phyloP scores from a whole-genome alignment of 2,113 vertebrate species.

The Struthio camelus region DNA sequence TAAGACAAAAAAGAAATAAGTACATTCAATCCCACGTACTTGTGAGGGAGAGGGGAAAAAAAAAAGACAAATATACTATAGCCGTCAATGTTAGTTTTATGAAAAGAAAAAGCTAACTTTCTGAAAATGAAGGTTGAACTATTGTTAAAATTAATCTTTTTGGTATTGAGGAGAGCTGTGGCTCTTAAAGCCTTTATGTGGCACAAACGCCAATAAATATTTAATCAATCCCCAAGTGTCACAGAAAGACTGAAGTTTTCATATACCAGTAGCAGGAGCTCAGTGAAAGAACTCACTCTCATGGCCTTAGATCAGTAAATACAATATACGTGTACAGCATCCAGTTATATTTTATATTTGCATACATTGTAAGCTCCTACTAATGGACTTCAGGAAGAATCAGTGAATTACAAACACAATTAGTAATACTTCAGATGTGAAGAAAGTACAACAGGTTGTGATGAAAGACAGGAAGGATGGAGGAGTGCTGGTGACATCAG shows the following conservation, averaged over 20 bases:
- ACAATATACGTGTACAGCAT: neutral
- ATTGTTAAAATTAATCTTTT: slow-evolving; percentile 13
- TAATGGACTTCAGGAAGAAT: neutral
- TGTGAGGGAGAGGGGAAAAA: neutral
- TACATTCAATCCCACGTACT: neutral
- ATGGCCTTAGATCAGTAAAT: slow-evolving; percentile 44
- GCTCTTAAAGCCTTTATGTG: slow-evolving; percentile 34
- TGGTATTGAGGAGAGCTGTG: slow-evolving; percentile 11
- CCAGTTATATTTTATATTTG: neutral
- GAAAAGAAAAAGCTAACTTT: neutral
- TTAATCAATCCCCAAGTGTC: slow-evolving; percentile 3
- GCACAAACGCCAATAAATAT: slow-evolving; percentile 64
- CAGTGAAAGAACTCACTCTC: slow-evolving; percentile 2
- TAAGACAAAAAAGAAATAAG: no score
- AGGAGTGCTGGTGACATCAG: neutral
- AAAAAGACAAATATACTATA: neutral
- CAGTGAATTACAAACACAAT: neutral
- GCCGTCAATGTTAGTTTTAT: neutral
- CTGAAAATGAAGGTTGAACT: neutral
- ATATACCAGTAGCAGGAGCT: slow-evolving; percentile 29
- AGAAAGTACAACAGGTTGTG: neutral
- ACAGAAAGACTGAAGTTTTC: slow-evolving; percentile 17
- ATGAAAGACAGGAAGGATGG: neutral
- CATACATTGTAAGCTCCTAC: neutral
- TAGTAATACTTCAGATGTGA: neutral